phyloP scores from a whole-genome alignment of 1,140 invertebrate species.

The Acromyrmex heyeri region DNA sequence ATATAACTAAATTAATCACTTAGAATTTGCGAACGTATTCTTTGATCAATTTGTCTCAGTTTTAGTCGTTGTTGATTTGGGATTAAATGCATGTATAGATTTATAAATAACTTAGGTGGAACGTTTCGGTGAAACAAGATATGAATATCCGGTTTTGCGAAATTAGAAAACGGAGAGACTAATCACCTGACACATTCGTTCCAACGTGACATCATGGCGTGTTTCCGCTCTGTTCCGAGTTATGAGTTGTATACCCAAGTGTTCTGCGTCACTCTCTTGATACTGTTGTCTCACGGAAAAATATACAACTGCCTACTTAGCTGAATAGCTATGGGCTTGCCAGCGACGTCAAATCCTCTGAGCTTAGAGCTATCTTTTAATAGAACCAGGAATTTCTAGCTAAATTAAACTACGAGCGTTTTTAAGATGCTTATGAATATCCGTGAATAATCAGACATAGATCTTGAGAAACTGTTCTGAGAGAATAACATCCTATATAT shows the following conservation, averaged over 20 bases:
- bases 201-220: not conserved
- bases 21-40: conserved; percentile 12
- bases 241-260: conserved; percentile 53
- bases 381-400: conserved; percentile 30
- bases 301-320: conserved; percentile 62
- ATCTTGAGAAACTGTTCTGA: not conserved
- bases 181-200: not conserved
- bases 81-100: not conserved
- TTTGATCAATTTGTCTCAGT: conserved; percentile 17
- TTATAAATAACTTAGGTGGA: conserved; percentile 28
- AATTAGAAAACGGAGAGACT: conserved; percentile 27
- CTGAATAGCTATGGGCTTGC: conserved; percentile 40
- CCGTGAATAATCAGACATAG: conserved; percentile 8
- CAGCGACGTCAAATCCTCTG: conserved; percentile 6
- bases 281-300: conserved; percentile 55
- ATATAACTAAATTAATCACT: conserved; percentile 3
- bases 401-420: conserved; percentile 24
- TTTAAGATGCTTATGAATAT: conserved; percentile 7
- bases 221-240: conserved; percentile 33
- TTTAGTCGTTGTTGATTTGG: conserved; percentile 13
- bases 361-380: conserved; percentile 48
- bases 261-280: conserved; percentile 45
- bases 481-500: not conserved
- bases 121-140: not conserved
- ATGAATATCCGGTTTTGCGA: conserved; percentile 10